phyloP scores from a whole-genome alignment of 2,888 invertebrate species.

The Xestoiulus laeticollis region DNA sequence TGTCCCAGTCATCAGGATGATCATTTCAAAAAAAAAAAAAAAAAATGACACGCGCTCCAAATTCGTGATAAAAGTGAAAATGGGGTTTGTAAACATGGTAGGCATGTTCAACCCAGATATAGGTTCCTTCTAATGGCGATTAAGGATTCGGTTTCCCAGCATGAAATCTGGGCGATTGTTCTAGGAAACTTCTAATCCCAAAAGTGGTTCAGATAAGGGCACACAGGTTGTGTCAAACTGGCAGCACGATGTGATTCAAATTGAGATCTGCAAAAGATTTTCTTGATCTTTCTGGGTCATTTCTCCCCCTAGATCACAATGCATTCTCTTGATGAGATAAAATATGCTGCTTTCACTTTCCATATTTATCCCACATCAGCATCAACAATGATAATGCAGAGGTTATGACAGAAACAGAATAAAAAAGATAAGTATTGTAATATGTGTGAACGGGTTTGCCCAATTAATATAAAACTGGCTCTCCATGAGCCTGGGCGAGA shows the following conservation, averaged over 20 bases:
- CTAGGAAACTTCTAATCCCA: neutral
- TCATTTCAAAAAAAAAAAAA: neutral
- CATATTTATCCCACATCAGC: neutral
- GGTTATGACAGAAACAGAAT: neutral
- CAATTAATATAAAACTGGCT: neutral
- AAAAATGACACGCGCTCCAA: neutral
- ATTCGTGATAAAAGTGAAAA: neutral
- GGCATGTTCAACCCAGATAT: neutral
- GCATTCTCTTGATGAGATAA: too few species aligned
- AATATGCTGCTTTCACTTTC: neutral
- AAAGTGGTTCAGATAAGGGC: neutral
- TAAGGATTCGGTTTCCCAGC: neutral
- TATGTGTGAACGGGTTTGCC: neutral
- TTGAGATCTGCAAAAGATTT: neutral
- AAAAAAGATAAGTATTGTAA: neutral
- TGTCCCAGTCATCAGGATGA: neutral
- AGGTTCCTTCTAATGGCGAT: too few species aligned
- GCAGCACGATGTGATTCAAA: neutral
- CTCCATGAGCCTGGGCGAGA: neutral
- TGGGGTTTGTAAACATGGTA: neutral
- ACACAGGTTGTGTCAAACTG: neutral
- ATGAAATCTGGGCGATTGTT: neutral
- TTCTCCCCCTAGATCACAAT: neutral
- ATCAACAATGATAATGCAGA: neutral
- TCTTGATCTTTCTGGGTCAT: slow-evolving; percentile 1